A percentile compares a stretch with the other conserved stretches of the same genome.
These are phyloP conservation scores for Erynnis tages DNA, from an alignment of 2,888 invertebrate genomes.

Conservation along the genomic window DNA sequence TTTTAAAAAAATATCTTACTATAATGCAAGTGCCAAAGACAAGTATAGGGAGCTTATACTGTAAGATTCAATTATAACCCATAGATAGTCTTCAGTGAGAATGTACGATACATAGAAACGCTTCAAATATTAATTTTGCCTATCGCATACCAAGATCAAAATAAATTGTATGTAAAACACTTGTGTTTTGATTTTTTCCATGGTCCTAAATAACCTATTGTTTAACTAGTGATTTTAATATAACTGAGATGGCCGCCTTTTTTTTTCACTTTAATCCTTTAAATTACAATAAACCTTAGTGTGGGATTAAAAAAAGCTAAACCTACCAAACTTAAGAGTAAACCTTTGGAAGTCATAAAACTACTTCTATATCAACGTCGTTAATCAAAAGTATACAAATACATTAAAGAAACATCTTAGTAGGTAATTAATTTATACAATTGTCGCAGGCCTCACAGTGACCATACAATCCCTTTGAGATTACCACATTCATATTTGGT, in stretches of 20 bases:
- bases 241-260: too few relatives aligned
- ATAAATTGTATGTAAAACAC: slow-evolving; percentile 59
- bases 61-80: slow-evolving; percentile 53
- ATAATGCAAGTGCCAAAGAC: slow-evolving; percentile 71
- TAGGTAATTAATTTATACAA: too few relatives aligned
- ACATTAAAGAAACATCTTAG: too few relatives aligned
- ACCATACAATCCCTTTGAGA: not conserved
- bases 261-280: too few relatives aligned
- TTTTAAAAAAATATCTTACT: slow-evolving; percentile 12
- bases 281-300: too few relatives aligned
- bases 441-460: not conserved
- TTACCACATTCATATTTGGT: not conserved
- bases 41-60: slow-evolving; percentile 71
- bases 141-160: slow-evolving; percentile 61
- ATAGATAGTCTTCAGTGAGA: slow-evolving; percentile 33
- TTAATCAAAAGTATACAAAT: too few relatives aligned
- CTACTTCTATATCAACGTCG: too few relatives aligned
- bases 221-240: too few relatives aligned
- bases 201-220: too few relatives aligned
- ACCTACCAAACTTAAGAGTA: too few relatives aligned
- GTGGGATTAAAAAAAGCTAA: too few relatives aligned
- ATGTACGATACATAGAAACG: slow-evolving; percentile 54
- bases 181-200: not conserved
- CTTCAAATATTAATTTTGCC: slow-evolving; percentile 65
- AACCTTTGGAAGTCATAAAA: too few relatives aligned